Evolutionary conservation across 2,888 invertebrate species (phyloP).

Genomic region (Zeuzera pyrina): DNA sequence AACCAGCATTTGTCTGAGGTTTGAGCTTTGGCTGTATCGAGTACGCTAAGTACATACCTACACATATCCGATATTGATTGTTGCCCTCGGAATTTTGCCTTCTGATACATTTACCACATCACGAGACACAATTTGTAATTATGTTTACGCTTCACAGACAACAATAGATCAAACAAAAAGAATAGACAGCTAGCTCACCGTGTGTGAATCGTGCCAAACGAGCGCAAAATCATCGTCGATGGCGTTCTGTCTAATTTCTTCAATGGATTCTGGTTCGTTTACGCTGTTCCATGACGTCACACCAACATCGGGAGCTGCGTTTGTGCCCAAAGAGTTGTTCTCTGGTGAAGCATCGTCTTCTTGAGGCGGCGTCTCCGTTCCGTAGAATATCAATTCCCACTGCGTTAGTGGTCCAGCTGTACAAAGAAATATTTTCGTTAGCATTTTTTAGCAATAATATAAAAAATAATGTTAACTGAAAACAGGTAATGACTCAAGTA

Average conservation of each 20-base stretch:
- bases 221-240: slow-evolving; percentile 71
- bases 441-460: no score
- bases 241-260: slow-evolving; percentile 74
- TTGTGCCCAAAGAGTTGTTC: slow-evolving; percentile 56
- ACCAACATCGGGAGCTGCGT: slow-evolving; percentile 11
- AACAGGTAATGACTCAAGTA: no score
- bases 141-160: no score
- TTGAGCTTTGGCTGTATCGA: no score
- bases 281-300: slow-evolving; percentile 28
- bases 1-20: no score
- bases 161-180: background rate
- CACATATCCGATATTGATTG: no score
- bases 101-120: background rate
- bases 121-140: background rate
- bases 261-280: slow-evolving; percentile 35
- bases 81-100: no score
- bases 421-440: slow-evolving; percentile 17
- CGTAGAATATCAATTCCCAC: slow-evolving; percentile 89
- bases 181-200: slow-evolving; percentile 70
- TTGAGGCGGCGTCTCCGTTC: slow-evolving; percentile 78
- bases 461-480: no score
- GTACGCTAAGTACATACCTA: no score
- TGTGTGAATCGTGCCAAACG: slow-evolving; percentile 76
- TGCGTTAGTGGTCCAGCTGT: slow-evolving; percentile 76
- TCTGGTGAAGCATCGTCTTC: slow-evolving; percentile 77